These are phyloP conservation scores for Augochlorella aurata DNA, from an alignment of 2,888 invertebrate species.

Conservation along the genomic window DNA sequence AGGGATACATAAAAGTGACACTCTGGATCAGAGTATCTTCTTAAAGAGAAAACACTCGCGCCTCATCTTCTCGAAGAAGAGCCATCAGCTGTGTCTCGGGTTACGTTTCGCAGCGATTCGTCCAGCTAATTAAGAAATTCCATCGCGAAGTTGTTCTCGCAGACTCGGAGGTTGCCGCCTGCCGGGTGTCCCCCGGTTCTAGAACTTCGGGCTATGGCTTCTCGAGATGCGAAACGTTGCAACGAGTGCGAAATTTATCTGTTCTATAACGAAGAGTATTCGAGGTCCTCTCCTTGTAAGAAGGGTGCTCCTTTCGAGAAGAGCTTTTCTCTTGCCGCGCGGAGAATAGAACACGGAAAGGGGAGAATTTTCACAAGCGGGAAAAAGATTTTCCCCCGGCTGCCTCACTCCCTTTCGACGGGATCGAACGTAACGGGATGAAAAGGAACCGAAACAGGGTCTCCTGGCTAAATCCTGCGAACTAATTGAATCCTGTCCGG, in stretches of 20 bases:
- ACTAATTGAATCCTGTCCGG: constrained; percentile 31
- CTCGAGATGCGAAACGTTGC: neutral
- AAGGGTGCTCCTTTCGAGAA: neutral
- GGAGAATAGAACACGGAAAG: neutral
- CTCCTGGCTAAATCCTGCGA: constrained; percentile 4
- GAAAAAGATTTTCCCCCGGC: neutral
- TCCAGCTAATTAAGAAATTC: constrained; percentile 51
- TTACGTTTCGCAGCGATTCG: neutral
- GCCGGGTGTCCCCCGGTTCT: neutral
- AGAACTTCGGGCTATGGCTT: constrained; percentile 8
- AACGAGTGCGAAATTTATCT: neutral
- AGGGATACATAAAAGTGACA: no score
- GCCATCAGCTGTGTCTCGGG: constrained; percentile 14
- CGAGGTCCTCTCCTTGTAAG: constrained; percentile 8
- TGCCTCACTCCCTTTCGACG: neutral
- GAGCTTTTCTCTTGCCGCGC: neutral
- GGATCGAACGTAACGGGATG: neutral
- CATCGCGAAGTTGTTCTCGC: constrained; percentile 5
- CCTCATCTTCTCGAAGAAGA: neutral
- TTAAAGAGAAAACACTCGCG: neutral
- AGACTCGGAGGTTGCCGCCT: neutral
- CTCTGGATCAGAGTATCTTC: neutral
- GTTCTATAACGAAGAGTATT: constrained; percentile 11
- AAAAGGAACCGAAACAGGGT: constrained; percentile 14
- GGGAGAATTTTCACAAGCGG: neutral